Base-by-base conservation (phyloP, 2,888 invertebrate species). In the Fragum whitleyi region DNA sequence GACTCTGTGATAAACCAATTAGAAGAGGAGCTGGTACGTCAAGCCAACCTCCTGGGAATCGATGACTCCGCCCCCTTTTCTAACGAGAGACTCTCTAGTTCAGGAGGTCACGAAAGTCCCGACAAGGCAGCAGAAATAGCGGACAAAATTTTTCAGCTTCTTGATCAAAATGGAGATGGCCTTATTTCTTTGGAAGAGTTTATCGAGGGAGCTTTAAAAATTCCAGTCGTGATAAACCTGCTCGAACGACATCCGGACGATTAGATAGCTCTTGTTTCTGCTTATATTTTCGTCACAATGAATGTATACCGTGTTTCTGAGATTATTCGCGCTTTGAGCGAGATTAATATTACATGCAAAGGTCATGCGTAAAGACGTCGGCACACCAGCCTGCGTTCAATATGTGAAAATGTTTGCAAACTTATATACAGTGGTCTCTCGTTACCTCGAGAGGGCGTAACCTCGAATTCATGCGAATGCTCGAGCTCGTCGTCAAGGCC, bases 121-220 rank as follows among this genome's bases (percentile, higher is more conserved):
- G 83, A 83, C 53, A 65, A 70, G 21, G 77, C 74, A 2, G 79
- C 55, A 14, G 81, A 84, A 53, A 76, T 84, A 11, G 81, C 84
- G 7, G 81, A 84, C 61, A 76, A 59, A 26, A 69, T 84, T 9
- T 84, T 84, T 42, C 71, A 65, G 16, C 70, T 79, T 61, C 29
- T 88, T 28, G 88, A 88, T 62, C 61, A 71, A 19, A 81, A 88
- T 42, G 72, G 74, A n/a, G 87, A 88, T 57, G 81, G 82, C 2
- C 47, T 26, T 14, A 85, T 88, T 7, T 82, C 86, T 11, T 36
- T 73, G 26, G 83, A 86, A 23, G 88, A 88, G 55, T 88, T 88
- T 59, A 53, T 77, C 9, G 59, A 79, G 2, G 84, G 85, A 9
- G 88, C 87, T 23, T 36, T 69, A 29, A 82, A 77, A 32, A 55